These are phyloP conservation scores for Elgaria multicarinata DNA, from an alignment of 2,113 vertebrate genomes.

Conservation along the genomic window DNA sequence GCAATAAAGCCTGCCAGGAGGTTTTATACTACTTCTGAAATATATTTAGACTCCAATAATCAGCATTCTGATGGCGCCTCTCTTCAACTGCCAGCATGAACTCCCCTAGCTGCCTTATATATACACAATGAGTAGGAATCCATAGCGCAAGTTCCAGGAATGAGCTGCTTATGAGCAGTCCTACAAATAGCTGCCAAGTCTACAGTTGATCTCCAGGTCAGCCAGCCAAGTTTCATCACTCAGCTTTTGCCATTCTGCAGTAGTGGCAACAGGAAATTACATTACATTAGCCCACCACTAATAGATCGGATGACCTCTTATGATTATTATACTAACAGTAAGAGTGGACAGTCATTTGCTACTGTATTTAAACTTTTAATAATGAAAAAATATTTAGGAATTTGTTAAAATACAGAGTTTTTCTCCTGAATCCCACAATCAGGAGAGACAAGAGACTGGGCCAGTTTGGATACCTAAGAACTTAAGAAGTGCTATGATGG, in stretches of 20 bases:
- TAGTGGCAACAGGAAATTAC: neutral
- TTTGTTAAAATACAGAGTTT: too few relatives aligned
- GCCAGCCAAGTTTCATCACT: neutral
- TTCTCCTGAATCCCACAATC: too few relatives aligned
- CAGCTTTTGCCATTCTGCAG: neutral
- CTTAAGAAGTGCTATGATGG: too few relatives aligned
- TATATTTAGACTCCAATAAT: neutral
- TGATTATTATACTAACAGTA: neutral
- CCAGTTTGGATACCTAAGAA: too few relatives aligned
- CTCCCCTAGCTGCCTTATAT: neutral
- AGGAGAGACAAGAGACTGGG: too few relatives aligned
- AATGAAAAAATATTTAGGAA: neutral
- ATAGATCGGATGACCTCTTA: neutral
- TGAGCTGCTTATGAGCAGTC: neutral
- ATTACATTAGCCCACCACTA: neutral
- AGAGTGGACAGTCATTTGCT: neutral
- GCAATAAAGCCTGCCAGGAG: neutral
- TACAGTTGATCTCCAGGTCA: neutral
- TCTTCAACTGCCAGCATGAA: neutral
- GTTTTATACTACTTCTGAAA: neutral
- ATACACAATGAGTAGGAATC: neutral
- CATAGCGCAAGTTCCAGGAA: neutral
- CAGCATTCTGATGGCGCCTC: neutral
- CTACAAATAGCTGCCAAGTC: neutral
- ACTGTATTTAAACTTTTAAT: neutral